These are phyloP conservation scores for Irena cyanogastra DNA, from an alignment of 2,113 vertebrate species.

Conservation along the genomic window DNA sequence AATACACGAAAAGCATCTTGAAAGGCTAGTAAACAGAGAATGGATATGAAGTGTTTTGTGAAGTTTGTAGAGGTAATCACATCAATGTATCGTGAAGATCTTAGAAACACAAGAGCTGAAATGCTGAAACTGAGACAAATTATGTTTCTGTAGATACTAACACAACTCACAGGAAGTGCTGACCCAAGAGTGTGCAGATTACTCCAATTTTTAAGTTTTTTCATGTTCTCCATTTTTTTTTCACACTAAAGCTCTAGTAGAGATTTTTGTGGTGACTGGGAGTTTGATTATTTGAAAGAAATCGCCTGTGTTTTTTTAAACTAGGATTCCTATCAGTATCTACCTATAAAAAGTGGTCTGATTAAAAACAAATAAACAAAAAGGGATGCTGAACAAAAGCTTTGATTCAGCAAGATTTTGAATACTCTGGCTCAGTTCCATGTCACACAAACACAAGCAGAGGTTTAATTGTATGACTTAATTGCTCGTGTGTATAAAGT, in stretches of 20 bases:
- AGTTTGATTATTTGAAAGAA: neutral
- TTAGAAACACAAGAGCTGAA: neutral
- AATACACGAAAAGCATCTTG: neutral
- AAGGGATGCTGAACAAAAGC: neutral
- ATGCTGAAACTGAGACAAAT: neutral
- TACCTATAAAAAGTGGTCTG: neutral
- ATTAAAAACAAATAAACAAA: neutral
- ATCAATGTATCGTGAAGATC: fast-evolving
- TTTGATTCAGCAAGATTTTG: neutral
- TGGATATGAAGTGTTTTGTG: neutral
- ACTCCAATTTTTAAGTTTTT: neutral
- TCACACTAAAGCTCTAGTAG: neutral
- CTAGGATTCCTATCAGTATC: neutral
- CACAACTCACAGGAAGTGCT: neutral
- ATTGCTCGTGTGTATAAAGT: neutral
- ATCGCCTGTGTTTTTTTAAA: neutral
- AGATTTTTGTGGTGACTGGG: neutral
- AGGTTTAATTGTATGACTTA: neutral
- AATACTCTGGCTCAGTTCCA: neutral
- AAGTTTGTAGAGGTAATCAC: neutral
- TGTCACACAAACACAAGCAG: neutral
- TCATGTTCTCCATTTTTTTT: neutral
- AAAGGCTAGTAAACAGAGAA: neutral
- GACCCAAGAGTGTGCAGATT: neutral
- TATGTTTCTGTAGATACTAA: neutral